Evolutionary conservation across 2,888 invertebrate species (phyloP), one percentile per base, ranked within the genome.

Genomic region (Spodoptera littoralis): DNA sequence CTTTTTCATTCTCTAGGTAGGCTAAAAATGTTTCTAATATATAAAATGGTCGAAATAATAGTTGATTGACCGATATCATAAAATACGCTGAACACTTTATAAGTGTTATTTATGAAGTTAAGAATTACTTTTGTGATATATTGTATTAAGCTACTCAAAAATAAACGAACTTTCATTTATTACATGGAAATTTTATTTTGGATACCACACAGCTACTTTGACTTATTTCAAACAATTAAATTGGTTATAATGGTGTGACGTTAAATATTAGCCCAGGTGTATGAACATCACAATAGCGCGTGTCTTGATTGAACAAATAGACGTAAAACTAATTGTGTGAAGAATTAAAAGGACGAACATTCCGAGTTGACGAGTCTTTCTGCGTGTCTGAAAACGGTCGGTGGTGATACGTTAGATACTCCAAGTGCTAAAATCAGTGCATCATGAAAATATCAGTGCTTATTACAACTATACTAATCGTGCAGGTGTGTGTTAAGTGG

Each of bases 91-190:
- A 74, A 41, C 79, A 79, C 76, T 74, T 67, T 67, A 68, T 65
- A 73, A 71, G 78, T 82, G 80, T 76, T 79, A 72, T 66, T 66
- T 76, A 76, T 70, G 53, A 68, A 57, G 68, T 72, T 75, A 82
- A 85, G 77, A 81, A 74, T 84, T 84, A 86, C 78, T 80, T 88
- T 89, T 91, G 91, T 91, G 91, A 91, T 91, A 90, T 88, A 88
- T 77, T 86, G 77, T 79, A 79, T 72, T 89, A 86, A 84, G 86
- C 70, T 83, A 85, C 74, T 82, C 76, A 81, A 82, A 81, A 88
- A 88, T 86, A 89, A 89, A 88, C 81, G 79, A 84, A 82, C 76
- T 78, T 84, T 84, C 72, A 80, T 83, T 36, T 83, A 85, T 76
- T 81, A 82, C 56, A 50, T 70, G 57, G 69, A 59, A 30, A 54